A percentile compares a stretch with the other conserved stretches of the same genome.
phyloP scores from a whole-genome alignment of 2,113 vertebrate species.

The Cebus imitator region DNA sequence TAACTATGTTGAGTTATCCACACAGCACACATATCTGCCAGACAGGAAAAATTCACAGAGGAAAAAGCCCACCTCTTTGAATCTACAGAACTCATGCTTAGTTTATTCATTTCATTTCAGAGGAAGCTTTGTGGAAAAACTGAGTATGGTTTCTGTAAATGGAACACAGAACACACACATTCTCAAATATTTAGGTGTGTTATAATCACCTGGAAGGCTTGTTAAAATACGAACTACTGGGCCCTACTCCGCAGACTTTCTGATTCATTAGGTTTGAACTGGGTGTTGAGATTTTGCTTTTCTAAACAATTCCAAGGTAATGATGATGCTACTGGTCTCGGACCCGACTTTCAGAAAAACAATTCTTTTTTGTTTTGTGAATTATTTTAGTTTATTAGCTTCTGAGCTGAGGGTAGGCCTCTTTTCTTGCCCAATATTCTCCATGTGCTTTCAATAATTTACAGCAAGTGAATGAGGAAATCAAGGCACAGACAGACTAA shows the following conservation, averaged over 20 bases:
- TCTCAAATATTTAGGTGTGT: neutral
- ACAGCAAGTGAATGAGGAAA: neutral
- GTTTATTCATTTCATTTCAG: neutral
- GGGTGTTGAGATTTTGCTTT: neutral
- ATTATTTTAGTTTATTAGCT: neutral
- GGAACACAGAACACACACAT: neutral
- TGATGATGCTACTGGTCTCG: neutral
- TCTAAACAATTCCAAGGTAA: neutral
- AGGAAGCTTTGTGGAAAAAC: neutral
- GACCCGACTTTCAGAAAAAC: neutral
- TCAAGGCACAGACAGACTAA: neutral
- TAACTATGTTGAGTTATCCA: neutral
- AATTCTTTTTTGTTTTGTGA: neutral
- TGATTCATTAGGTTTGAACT: neutral
- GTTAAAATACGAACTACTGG: neutral
- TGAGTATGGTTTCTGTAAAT: neutral
- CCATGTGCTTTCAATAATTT: neutral
- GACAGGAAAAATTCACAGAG: neutral
- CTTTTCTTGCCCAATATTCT: neutral
- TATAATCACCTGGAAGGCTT: neutral
- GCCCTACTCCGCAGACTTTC: neutral
- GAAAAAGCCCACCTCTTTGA: neutral
- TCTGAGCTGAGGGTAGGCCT: neutral
- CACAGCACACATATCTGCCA: neutral
- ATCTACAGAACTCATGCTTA: neutral